Evolutionary conservation across 2,888 invertebrate species (phyloP).

Genomic region (Hirtodrosophila duncani): DNA sequence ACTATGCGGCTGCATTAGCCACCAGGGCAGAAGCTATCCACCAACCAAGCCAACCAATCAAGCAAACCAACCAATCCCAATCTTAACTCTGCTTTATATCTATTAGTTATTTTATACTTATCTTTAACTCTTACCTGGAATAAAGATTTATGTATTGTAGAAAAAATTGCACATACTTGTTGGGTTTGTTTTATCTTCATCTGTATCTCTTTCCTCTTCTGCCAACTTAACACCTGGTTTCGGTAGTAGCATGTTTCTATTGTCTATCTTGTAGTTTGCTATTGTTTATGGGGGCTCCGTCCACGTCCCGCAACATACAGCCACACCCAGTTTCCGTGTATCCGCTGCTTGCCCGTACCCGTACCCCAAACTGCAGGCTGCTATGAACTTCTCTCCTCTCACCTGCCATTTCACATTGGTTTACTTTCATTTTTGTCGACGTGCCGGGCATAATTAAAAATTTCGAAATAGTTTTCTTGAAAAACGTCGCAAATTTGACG

Average conservation of each 20-base stretch:
- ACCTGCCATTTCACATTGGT: slow-evolving; percentile 60
- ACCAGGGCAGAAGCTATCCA: slow-evolving; percentile 15
- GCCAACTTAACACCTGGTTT: slow-evolving; percentile 42
- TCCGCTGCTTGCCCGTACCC: too few relatives aligned
- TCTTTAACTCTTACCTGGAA: slow-evolving; percentile 60
- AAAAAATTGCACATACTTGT: slow-evolving; percentile 7
- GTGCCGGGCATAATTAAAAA: slow-evolving; percentile 63
- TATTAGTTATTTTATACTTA: slow-evolving; percentile 28
- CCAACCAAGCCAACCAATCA: slow-evolving; percentile 10
- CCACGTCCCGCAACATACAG: slow-evolving; percentile 19
- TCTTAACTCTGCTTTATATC: slow-evolving; percentile 30
- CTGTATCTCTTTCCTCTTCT: slow-evolving; percentile 7
- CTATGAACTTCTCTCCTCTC: slow-evolving; percentile 1
- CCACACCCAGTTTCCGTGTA: slow-evolving; percentile 10
- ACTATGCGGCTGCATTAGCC: slow-evolving; percentile 74
- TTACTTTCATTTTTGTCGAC: slow-evolving; percentile 67
- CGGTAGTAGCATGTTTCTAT: slow-evolving; percentile 21
- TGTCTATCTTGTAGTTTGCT: slow-evolving; percentile 11
- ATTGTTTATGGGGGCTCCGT: slow-evolving; percentile 6
- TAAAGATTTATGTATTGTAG: slow-evolving; percentile 41
- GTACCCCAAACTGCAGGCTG: too few relatives aligned
- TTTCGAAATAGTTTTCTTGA: slow-evolving; percentile 35
- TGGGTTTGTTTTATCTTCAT: slow-evolving; percentile 14
- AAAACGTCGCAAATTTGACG: slow-evolving; percentile 25
- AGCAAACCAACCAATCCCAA: slow-evolving; percentile 2